Base-by-base conservation (phyloP, 2,113 vertebrate species). In the Cynopterus brachyotis region DNA sequence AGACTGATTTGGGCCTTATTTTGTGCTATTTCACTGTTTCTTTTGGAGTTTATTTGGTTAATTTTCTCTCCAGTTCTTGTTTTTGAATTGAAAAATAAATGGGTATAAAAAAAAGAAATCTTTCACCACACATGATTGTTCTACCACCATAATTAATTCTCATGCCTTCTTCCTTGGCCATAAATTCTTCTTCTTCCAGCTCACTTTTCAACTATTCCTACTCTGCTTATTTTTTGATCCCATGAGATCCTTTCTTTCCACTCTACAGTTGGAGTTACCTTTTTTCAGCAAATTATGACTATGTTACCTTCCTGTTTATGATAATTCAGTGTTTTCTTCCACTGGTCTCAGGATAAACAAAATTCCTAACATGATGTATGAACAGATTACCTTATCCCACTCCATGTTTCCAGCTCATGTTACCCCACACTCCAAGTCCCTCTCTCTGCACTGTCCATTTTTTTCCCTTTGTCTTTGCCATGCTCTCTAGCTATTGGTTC, bases 391-490 rank as follows among this genome's bases (percentile, higher is more conserved):
- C 35, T 59, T 57, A 12, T 35, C 12, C 19, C 35, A n/a, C 22
- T 62, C 15, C 12, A 22, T 10, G 19, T 13, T 88, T 85, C 3
- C 20, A 89, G 45, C 10, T 53, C 35, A 9, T 24, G 6, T 11
- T 17, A 9, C 8, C 8, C 50, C 9, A 12, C 0, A 24, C 11
- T 32, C 3, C 0, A 17, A 12, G 2, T 20, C 37, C 6, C 17
- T 55, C 3, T 17, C 40, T 47, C 50, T 30, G 0, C 17, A 11
- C 0, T 20, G 69, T 55, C 28, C 37, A 75, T 57, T 16, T 4
- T 3, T 59, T 16, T 42, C 16, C 26, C 3, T 35, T 80, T 30
- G 6, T 60, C 9, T 15, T 81, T 78, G 6, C 22, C 22, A 9
- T 0, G 7, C 9, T 50, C 28, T 53, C 10, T 1, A 66, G 35